Conservation (phyloP, 2,888 invertebrate genomes). For the Cephus pulcher region DNA sequence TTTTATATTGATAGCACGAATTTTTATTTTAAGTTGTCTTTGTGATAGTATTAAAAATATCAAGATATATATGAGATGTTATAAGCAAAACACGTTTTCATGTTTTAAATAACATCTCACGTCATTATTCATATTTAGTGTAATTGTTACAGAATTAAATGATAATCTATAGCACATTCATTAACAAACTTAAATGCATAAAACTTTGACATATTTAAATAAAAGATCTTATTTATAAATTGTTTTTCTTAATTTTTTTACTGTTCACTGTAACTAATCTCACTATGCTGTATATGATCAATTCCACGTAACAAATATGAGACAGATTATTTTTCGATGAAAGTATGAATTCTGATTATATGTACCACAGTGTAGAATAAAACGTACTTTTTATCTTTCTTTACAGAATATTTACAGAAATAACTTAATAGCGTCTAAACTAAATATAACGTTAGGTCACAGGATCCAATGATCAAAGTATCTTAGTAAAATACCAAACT, state of each 20-base stretch:
- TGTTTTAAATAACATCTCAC: background rate
- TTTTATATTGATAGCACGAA: background rate
- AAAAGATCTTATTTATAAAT: background rate
- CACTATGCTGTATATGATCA: background rate
- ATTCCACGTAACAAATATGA: background rate
- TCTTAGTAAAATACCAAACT: background rate
- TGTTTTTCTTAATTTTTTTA: background rate
- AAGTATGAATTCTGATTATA: background rate
- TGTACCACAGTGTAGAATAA: background rate
- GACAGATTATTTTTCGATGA: background rate
- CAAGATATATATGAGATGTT: background rate
- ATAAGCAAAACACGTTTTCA: background rate
- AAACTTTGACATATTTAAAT: background rate
- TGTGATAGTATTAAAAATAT: background rate
- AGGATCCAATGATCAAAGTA: background rate
- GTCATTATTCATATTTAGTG: too few relatives aligned
- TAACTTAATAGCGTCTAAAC: constrained; percentile 27
- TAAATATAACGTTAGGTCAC: background rate
- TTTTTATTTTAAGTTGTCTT: background rate
- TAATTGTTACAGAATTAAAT: background rate
- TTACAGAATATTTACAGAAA: constrained; percentile 38
- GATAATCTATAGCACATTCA: background rate
- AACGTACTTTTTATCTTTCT: constrained; percentile 8
- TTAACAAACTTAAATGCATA: background rate
- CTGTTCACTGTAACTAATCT: background rate